A percentile compares a stretch with the other conserved stretches of the same genome.
These are phyloP conservation scores for Callithrix jacchus DNA, from an alignment of 2,113 vertebrate species.

Conservation along the genomic window DNA sequence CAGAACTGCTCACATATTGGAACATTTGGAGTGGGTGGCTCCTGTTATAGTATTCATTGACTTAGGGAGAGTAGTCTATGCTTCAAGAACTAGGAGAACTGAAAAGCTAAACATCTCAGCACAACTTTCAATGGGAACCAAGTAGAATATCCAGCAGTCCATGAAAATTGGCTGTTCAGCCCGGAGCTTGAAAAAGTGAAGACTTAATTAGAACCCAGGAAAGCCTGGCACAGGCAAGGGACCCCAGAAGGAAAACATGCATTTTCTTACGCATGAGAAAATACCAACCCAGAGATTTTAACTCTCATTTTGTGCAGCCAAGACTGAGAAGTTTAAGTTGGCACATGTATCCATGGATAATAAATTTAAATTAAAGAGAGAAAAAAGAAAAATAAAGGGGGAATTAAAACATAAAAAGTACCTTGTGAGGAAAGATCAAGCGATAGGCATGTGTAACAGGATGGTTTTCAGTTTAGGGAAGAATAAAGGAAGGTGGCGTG, in stretches of 20 bases:
- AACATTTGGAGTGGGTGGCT: not conserved
- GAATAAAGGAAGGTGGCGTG: rapidly evolving
- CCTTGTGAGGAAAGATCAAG: not conserved
- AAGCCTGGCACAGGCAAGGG: not conserved
- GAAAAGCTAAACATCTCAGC: not conserved
- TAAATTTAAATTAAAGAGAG: conserved; percentile 57
- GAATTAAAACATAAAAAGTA: conserved; percentile 41
- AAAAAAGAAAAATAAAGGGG: conserved; percentile 25
- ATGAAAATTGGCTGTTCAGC: not conserved
- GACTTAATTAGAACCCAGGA: conserved; percentile 13
- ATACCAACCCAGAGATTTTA: not conserved
- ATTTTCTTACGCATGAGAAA: conserved; percentile 41
- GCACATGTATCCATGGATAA: conserved; percentile 9
- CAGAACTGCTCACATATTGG: not conserved
- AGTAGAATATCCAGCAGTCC: not conserved
- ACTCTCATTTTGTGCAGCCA: not conserved
- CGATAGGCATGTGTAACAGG: not conserved
- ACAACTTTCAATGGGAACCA: conserved; percentile 36
- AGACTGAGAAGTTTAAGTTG: conserved; percentile 40
- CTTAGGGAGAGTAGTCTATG: not conserved
- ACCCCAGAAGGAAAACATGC: not conserved
- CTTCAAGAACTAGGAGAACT: not conserved
- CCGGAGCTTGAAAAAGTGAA: conserved; percentile 18
- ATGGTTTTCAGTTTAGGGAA: not conserved
- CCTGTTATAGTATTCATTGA: not conserved